phyloP scores from a whole-genome alignment of 2,888 invertebrate genomes.

The Agrypnus murinus region DNA sequence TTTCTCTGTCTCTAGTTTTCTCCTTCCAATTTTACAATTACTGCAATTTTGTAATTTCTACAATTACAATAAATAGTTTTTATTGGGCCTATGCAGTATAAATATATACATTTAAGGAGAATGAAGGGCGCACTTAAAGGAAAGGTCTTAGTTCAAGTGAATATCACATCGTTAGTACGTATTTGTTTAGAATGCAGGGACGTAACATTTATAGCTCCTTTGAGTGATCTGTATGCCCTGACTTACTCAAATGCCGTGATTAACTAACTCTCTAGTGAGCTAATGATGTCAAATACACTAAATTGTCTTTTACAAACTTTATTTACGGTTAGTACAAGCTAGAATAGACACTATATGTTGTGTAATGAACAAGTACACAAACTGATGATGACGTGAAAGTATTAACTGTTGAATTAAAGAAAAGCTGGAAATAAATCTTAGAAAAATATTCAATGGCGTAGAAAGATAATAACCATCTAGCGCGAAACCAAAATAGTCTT shows the following conservation, averaged over 20 bases:
- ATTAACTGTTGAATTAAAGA: no score
- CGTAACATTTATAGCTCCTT: conserved; percentile 27
- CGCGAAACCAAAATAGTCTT: background rate
- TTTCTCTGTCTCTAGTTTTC: no score
- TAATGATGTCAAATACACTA: conserved; percentile 15
- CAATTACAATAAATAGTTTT: no score
- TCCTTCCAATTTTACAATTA: no score
- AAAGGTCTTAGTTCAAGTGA: background rate
- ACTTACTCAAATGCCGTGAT: conserved; percentile 22
- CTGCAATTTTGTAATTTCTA: no score
- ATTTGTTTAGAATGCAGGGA: conserved; percentile 22
- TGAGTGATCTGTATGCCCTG: conserved; percentile 18
- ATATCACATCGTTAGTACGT: conserved; percentile 25
- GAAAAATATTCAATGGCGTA: background rate
- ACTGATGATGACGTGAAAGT: no score
- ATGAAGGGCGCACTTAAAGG: background rate
- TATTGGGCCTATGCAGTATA: no score
- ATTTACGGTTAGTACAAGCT: background rate
- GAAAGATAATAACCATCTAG: no score
- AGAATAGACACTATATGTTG: background rate
- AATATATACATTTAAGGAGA: no score
- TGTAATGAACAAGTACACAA: background rate
- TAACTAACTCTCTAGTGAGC: conserved; percentile 20
- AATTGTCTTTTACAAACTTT: conserved; percentile 6
- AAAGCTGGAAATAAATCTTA: background rate